Percentiles rank a stretch among this genome's conserved stretches.
phyloP scores from a whole-genome alignment of 1,140 invertebrate genomes.

The Polypedilum pembai region DNA sequence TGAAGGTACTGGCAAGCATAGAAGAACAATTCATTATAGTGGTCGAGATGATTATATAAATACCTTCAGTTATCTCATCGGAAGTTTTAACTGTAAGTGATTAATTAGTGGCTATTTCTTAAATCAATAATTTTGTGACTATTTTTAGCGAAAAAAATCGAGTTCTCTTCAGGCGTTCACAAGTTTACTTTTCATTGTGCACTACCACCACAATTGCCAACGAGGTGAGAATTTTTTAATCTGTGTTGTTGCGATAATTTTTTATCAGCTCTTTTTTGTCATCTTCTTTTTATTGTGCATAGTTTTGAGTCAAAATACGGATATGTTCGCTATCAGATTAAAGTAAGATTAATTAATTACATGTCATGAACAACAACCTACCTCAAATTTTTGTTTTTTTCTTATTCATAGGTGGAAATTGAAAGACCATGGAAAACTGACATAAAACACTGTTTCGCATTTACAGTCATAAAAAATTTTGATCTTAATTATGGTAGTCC shows the following conservation, averaged over 20 bases:
- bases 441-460: conserved; percentile 59
- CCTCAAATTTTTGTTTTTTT: background rate
- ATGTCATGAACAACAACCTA: conserved; percentile 37
- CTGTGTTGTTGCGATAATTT: background rate
- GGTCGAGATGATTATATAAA: conserved; percentile 61
- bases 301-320: conserved; percentile 61
- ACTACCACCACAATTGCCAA: conserved; percentile 52
- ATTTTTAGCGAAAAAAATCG: conserved; percentile 46
- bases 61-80: conserved; percentile 55
- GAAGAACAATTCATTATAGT: conserved; percentile 49
- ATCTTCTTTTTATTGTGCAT: background rate
- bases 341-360: conserved; percentile 38
- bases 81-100: conserved; percentile 49
- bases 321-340: conserved; percentile 59
- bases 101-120: background rate
- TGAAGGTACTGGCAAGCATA: conserved; percentile 46
- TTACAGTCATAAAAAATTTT: conserved; percentile 62
- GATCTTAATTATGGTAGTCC: conserved; percentile 53
- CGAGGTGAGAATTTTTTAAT: conserved; percentile 46
- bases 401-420: conserved; percentile 42
- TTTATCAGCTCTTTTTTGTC: too few species aligned
- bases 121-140: conserved; percentile 25
- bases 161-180: conserved; percentile 50
- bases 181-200: conserved; percentile 51
- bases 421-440: conserved; percentile 71